phyloP scores from a whole-genome alignment of 1,140 invertebrate species.

The Aphis gossypii region DNA sequence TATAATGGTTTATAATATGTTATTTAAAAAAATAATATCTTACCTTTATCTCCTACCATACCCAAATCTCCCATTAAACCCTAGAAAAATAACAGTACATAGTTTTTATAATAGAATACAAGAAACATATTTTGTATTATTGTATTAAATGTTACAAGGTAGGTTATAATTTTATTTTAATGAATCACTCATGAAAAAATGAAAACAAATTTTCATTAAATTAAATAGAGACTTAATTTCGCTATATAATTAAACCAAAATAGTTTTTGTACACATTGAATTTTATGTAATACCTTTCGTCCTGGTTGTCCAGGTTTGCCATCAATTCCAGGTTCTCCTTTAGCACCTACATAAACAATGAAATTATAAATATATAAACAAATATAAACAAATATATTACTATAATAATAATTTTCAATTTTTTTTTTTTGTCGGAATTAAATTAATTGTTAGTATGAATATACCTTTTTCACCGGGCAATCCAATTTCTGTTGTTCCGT shows the following conservation, averaged over 20 bases:
- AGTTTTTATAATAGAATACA: background rate
- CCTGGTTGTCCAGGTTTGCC: constrained; percentile 64
- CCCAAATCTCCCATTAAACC: constrained; percentile 63
- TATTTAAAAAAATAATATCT: background rate
- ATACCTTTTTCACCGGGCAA: constrained; percentile 70
- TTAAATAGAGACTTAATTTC: background rate
- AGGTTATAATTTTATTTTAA: too few species aligned
- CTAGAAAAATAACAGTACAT: background rate
- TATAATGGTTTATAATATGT: background rate
- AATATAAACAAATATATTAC: background rate
- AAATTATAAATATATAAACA: background rate
- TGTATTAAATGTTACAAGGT: too few species aligned
- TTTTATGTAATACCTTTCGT: constrained; percentile 61
- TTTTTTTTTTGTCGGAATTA: background rate
- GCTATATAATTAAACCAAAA: background rate
- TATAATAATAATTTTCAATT: background rate
- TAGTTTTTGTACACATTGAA: background rate
- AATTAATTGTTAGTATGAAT: background rate
- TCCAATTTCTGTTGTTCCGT: constrained; percentile 53
- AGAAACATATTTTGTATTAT: too few species aligned
- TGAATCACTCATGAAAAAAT: too few species aligned
- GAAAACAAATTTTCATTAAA: background rate
- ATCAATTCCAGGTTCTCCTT: constrained; percentile 58
- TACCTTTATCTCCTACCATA: constrained; percentile 74
- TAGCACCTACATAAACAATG: background rate